These are phyloP conservation scores for Himantopus leucocephalus DNA, from an alignment of 2,113 vertebrate genomes.

Conservation along the genomic window DNA sequence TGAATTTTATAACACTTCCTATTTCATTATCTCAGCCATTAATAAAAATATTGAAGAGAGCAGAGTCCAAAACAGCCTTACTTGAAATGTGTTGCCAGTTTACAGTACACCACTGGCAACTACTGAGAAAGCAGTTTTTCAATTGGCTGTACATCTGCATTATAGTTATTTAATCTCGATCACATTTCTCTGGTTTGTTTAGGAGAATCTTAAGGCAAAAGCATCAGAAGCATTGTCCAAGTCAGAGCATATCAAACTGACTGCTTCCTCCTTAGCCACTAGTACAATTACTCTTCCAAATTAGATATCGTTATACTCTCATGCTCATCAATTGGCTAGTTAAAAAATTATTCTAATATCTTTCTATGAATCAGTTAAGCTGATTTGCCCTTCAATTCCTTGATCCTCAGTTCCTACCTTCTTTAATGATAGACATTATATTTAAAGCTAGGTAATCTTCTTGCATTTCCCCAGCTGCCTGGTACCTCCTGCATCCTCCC, in stretches of 20 bases:
- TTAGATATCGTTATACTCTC: background rate
- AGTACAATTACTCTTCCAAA: background rate
- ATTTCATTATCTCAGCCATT: background rate
- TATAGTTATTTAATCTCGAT: background rate
- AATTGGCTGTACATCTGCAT: background rate
- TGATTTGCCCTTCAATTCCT: background rate
- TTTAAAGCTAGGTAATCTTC: background rate
- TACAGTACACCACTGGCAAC: background rate
- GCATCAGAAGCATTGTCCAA: background rate
- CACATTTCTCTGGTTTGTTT: background rate
- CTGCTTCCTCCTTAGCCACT: background rate
- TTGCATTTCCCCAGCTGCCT: background rate
- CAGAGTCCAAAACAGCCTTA: background rate
- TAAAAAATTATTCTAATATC: background rate
- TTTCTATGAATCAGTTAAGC: background rate
- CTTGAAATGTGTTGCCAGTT: background rate
- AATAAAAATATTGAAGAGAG: constrained; percentile 21
- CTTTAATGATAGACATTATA: background rate
- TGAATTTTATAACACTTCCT: constrained; percentile 1
- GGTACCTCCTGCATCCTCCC: background rate
- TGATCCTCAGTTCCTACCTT: background rate
- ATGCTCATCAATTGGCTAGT: background rate
- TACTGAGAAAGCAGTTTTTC: background rate
- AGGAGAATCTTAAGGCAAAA: background rate
- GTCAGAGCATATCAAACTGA: background rate